Conservation (phyloP, 2,113 vertebrate genomes). For the Ictalurus furcatus region DNA sequence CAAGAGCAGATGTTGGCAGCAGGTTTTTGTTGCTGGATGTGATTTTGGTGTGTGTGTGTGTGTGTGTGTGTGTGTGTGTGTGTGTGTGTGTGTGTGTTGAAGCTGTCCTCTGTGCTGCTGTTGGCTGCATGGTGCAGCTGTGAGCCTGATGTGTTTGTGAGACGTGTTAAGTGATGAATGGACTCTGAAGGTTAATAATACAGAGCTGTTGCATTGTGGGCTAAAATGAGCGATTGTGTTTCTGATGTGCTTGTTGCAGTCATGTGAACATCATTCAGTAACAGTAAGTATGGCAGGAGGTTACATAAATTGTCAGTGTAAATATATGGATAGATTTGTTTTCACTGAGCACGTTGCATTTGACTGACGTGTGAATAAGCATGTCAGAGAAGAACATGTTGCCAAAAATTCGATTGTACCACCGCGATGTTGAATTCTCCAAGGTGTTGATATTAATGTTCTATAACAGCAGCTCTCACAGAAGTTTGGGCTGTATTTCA, state of each 20-base stretch:
- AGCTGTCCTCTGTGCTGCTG: not conserved
- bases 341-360: not conserved
- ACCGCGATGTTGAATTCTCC: not conserved
- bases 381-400: not conserved
- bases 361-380: not conserved
- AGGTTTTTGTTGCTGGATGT: constrained; percentile 7
- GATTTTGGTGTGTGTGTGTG: not conserved
- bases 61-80: constrained; percentile 52
- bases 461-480: not conserved
- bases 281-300: not conserved
- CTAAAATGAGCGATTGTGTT: constrained; percentile 40
- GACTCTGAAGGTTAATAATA: constrained; percentile 47
- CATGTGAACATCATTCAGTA: not conserved
- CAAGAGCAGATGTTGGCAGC: constrained; percentile 14
- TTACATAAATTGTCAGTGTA: not conserved
- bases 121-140: constrained; percentile 55
- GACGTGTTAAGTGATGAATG: constrained; percentile 54
- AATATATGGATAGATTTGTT: not conserved
- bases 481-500: not conserved
- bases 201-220: constrained; percentile 30
- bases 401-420: not conserved
- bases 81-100: constrained; percentile 54
- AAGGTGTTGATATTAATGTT: not conserved
- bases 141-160: constrained; percentile 48
- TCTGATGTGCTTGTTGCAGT: not conserved